Evolutionary conservation across 2,113 vertebrate species (phyloP).

Genomic region (Corythornis cristatus): DNA sequence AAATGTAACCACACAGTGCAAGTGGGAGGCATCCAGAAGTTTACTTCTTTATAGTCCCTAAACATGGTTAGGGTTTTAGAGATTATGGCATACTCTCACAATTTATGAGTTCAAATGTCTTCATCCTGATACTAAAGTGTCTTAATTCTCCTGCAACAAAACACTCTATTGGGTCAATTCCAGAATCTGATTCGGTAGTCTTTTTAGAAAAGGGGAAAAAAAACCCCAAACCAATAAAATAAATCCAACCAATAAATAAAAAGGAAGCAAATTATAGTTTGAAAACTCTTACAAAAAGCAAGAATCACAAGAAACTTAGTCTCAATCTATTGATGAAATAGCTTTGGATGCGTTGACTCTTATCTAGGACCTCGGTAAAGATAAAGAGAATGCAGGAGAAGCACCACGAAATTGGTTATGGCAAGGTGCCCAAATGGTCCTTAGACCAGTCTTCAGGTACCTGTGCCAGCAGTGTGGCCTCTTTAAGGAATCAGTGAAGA

Average conservation of each 20-base stretch:
- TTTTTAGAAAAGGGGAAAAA: background rate
- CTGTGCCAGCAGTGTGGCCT: background rate
- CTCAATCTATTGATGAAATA: background rate
- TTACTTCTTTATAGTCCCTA: background rate
- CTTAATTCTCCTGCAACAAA: background rate
- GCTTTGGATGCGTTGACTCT: background rate
- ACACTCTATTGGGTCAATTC: background rate
- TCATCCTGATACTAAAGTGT: background rate
- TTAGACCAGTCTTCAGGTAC: background rate
- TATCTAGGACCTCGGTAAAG: background rate
- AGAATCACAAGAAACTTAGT: background rate
- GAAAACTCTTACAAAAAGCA: background rate
- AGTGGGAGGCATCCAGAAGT: background rate
- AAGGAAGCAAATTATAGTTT: background rate
- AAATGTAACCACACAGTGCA: background rate
- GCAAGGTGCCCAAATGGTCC: background rate
- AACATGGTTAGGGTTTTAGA: background rate
- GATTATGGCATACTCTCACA: background rate
- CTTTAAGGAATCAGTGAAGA: background rate
- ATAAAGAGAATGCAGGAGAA: background rate
- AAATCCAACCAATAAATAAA: background rate
- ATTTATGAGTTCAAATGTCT: background rate
- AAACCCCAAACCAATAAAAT: too few species aligned
- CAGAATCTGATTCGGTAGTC: background rate
- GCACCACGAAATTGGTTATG: background rate